Base-by-base conservation (phyloP, 2,888 invertebrate species). In the Hemistola chrysoprasaria region DNA sequence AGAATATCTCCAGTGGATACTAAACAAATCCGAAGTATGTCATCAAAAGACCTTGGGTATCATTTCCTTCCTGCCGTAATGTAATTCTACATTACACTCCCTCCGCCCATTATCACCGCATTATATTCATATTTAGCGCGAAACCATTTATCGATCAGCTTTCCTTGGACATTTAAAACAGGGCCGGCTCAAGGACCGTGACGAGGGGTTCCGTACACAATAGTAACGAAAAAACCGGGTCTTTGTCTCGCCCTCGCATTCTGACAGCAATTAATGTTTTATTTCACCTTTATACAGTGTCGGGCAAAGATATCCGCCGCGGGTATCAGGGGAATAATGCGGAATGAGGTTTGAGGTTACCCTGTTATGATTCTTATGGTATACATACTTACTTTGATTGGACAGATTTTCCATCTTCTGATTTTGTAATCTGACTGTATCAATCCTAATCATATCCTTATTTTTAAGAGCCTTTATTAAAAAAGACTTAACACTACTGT, bases 221-320 rank as follows among this genome's bases (percentile, higher is more conserved):
- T 83, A 77, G 81, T 77, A 70, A 69, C 74, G 62, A 78, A 83
- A 84, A 82, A 78, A 65, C 60, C n/a, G n/a, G 54, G 50, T 74
- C 67, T 69, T 84, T 82, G 79, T 83, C 74, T 80, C 75, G 59
- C 67, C 74, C 67, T 63, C 60, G 56, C 61, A n/a, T 54, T 51
- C 75, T 78, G 85, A 81, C 84, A 80, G 76, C 84, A 85, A 86
- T 85, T 85, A 86, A 85, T 85, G 82, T 81, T 79, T 74, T 78
- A 76, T 81, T 77, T 69, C 70, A 79, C 77, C 78, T 76, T 73
- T 71, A 69, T 73, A 69, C 71, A 66, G 62, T 54, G 56, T 40
- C 52, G 62, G 56, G 41, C 71, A 61, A 53, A 50, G 59, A 59
- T 60, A 66, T 61, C 47, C 56, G 51, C 49, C 49, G 38, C 57